These are phyloP conservation scores for Morinoia aosen DNA, from an alignment of 2,888 invertebrate genomes.

Conservation along the genomic window DNA sequence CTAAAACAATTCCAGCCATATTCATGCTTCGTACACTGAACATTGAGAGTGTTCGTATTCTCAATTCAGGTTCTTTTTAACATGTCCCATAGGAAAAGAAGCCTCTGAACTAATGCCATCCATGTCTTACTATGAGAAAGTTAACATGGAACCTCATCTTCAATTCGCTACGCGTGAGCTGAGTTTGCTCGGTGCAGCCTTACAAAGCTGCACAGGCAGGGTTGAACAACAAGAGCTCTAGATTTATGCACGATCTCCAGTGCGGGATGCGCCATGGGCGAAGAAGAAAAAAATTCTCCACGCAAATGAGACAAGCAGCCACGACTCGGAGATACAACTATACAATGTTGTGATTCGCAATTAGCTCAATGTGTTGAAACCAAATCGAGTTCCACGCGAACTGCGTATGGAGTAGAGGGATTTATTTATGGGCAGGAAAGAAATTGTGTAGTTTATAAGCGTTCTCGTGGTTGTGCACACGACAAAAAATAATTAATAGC, in stretches of 20 bases:
- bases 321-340: too few species aligned
- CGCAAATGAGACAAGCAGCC: not conserved
- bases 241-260: not conserved
- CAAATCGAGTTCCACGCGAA: not conserved
- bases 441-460: not conserved
- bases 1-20: not conserved
- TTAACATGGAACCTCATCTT: constrained; percentile 4
- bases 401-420: not conserved
- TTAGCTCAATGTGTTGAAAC: too few species aligned
- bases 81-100: not conserved
- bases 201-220: not conserved
- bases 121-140: not conserved
- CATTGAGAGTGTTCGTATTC: not conserved
- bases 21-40: not conserved
- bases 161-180: not conserved
- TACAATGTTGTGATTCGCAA: not conserved
- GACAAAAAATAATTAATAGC: not conserved
- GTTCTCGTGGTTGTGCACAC: not conserved
- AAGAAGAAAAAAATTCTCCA: not conserved
- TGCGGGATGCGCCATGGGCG: too few species aligned
- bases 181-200: not conserved
- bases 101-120: not conserved
- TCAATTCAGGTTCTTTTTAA: not conserved
- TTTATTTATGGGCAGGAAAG: not conserved
- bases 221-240: not conserved